These are phyloP conservation scores for Bombus haemorrhoidalis DNA, from an alignment of 1,140 invertebrate species.

Conservation along the genomic window DNA sequence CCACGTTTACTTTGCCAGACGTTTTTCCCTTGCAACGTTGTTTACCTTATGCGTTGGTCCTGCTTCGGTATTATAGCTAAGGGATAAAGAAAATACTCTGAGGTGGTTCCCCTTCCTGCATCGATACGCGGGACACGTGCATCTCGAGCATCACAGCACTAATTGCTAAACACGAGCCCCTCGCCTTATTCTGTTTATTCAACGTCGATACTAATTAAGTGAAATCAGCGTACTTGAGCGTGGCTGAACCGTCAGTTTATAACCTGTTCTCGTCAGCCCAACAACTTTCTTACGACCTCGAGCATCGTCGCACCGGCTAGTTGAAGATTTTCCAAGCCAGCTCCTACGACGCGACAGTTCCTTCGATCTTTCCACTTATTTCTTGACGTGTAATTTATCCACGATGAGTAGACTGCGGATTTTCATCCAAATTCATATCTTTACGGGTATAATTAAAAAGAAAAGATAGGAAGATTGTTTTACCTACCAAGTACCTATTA, in stretches of 20 bases:
- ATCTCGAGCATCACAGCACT: neutral
- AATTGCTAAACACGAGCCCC: neutral
- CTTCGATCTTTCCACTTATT: too few species aligned
- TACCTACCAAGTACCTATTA: too few species aligned
- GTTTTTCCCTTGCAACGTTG: neutral
- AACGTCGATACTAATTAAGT: constrained; percentile 31
- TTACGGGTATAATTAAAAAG: neutral
- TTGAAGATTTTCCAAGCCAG: neutral
- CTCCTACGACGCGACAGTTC: neutral
- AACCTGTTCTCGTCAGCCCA: neutral
- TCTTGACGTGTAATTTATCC: neutral
- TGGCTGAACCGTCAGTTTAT: neutral
- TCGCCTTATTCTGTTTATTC: constrained; percentile 23
- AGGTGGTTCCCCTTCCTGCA: neutral
- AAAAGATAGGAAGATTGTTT: neutral
- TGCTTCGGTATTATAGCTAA: too few species aligned
- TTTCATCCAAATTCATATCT: too few species aligned
- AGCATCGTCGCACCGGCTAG: neutral
- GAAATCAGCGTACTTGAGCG: neutral
- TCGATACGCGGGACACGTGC: constrained; percentile 4
- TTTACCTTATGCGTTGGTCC: constrained; percentile 1
- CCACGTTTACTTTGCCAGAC: constrained; percentile 5
- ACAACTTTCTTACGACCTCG: constrained; percentile 18
- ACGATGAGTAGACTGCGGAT: too few species aligned
- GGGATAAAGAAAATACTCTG: neutral